Evolutionary conservation across 2,113 vertebrate species (phyloP).

Genomic region (Psittacus erithacus): DNA sequence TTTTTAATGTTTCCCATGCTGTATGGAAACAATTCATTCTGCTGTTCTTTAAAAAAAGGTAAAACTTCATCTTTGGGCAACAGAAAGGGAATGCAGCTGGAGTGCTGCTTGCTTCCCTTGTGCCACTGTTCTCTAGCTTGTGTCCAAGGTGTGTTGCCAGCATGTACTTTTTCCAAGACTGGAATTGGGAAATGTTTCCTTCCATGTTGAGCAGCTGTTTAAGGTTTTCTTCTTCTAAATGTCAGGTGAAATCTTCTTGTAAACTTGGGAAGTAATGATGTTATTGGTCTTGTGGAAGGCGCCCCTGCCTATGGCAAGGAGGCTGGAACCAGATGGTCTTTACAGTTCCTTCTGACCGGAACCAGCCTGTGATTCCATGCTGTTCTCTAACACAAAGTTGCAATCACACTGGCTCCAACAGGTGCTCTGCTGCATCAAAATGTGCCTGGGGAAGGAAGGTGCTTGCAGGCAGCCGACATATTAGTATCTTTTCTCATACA

Average conservation of each 20-base stretch:
- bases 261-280: rapidly evolving
- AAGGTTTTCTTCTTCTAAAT: background rate
- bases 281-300: background rate
- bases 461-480: background rate
- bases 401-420: background rate
- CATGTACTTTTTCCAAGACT: rapidly evolving
- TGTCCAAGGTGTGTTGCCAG: background rate
- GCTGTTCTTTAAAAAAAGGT: too few species aligned
- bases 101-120: background rate
- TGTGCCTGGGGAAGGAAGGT: background rate
- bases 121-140: background rate
- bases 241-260: background rate
- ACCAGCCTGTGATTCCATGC: background rate
- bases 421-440: background rate
- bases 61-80: background rate
- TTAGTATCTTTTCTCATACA: background rate
- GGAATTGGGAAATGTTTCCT: background rate
- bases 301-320: background rate
- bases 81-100: background rate
- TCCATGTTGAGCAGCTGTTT: background rate
- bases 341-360: background rate
- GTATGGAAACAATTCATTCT: background rate
- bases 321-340: background rate
- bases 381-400: background rate
- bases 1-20: background rate